Evolutionary conservation across 2,113 vertebrate species (phyloP), one percentile per base, ranked within the genome.

Genomic region (Ellobius talpinus): DNA sequence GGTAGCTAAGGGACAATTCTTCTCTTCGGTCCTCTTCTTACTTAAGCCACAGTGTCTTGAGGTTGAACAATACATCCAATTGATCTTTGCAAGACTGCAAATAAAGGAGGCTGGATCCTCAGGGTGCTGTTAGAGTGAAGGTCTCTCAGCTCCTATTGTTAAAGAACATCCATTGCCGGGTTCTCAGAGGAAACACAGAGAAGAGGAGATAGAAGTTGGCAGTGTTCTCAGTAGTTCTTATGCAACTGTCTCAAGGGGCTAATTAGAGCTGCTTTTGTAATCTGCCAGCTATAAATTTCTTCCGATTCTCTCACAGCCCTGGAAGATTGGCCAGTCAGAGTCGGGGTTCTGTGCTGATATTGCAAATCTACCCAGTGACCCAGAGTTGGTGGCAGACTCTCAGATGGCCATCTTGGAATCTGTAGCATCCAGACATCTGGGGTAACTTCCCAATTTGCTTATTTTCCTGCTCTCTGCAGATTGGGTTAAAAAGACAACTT

Each of bases 251-350:
- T 98, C 98, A 97, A 0, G 94, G 98, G 98, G 98, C 98, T 98
- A 98, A 98, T 99, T 99, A 99, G 93, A 95, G 95, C 72, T 97
- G 97, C 97, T 98, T 98, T 98, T 98, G 97, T 98, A 98, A 98
- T 98, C 98, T 97, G 94, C 94, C 94, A 95, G 96, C 95, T 98
- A 97, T 98, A 97, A 98, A 98, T 98, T 98, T 97, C 95, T 98
- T 97, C 95, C 94, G 45, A 95, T 90, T 85, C 79, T 98, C 97
- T 97, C 90, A 92, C 82, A 98, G 97, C 91, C 93, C 92, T 73
- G 7, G 94, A 96, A 98, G 96, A 79, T 89, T 97, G 98, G 98
- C 96, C 96, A 97, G 0, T 0, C 95, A 0, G 39, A 96, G 96
- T 92, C 90, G 31, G 17, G 77, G 84, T 63, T 98, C 98, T 97